Evolutionary conservation across 1,140 invertebrate species (phyloP), one percentile per base, ranked within the genome.

Genomic region (Drosophila persimilis): DNA sequence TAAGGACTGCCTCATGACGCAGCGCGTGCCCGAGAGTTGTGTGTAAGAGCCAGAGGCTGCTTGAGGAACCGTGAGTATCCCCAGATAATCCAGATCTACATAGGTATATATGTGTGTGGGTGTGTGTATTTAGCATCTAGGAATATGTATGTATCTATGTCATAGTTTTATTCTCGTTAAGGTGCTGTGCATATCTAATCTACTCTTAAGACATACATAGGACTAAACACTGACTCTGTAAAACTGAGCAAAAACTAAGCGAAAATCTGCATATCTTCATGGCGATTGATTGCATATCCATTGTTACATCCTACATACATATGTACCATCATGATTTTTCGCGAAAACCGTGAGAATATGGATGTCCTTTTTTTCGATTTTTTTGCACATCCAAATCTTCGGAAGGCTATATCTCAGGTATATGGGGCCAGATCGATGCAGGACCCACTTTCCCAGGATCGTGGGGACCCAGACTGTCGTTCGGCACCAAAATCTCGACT

Each of bases 1-100:
- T 56, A 91, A 91, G 70, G 90, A 91, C 72, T 91, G 90, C 60
- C 83, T 91, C 51, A 91, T 91, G 90, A 91, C 90, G 51, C 90
- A 91, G 53, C 84, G 90, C 48, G 90, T 91, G 56, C 90, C 90
- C 48, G 90, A 91, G 56, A 91, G 90, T 52, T 91, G 90, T 54
- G 90, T 91, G 60, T 91, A 88, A 86, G 39, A 8, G 3, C 4
- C 7, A 29, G 11, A 39, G 11, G 35, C 35, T 7, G 0, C n/a
- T 56, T 20, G 15, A 15, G 15, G 58, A 53, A 11, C 1, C 9
- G 3, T 26, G 2, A 13, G 22, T 15, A 29, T 46, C 31, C 2
- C 8, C 20, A 20, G 26, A 39, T 35, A 8, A 6, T 9, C 8
- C 20, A 20, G 26, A 39, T 35, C 9, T 13, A 41, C 17, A 11